These are phyloP conservation scores for Crossaster papposus DNA, from an alignment of 53 echinoderm and acorn worm genomes.

Conservation along the genomic window DNA sequence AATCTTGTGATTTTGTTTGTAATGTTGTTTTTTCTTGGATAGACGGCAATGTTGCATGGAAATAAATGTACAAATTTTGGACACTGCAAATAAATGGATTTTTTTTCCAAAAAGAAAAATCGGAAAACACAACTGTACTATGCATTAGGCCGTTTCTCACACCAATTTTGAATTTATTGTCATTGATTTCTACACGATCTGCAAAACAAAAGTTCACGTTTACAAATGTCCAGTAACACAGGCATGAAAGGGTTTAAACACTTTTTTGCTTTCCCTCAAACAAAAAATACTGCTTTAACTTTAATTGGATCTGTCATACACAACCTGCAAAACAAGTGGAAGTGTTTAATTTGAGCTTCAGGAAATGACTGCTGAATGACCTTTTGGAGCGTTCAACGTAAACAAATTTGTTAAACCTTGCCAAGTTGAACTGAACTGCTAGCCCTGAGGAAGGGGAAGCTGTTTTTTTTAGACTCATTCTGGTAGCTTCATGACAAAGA, in stretches of 20 bases:
- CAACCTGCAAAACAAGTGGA: background rate
- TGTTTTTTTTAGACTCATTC: no score
- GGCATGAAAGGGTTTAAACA: background rate
- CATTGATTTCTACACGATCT: no score
- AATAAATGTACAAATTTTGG: conserved; percentile 49
- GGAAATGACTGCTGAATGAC: background rate
- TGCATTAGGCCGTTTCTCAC: background rate
- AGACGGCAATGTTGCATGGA: conserved; percentile 29
- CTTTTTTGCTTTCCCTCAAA: background rate
- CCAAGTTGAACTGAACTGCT: no score
- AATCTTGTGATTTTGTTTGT: background rate
- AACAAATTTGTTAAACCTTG: background rate
- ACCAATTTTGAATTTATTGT: no score
- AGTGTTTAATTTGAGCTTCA: conserved; percentile 28
- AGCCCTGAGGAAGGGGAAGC: no score
- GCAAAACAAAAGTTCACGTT: no score
- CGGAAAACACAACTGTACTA: background rate
- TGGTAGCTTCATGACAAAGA: no score
- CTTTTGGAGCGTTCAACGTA: background rate
- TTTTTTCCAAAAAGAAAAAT: conserved; percentile 25
- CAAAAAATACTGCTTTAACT: background rate
- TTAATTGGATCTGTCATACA: conserved; percentile 25
- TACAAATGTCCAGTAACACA: no score
- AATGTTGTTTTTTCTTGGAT: background rate
- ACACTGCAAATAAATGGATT: conserved; percentile 16